These are phyloP conservation scores for Nymphicus hollandicus DNA, from an alignment of 2,113 vertebrate species.

Conservation along the genomic window DNA sequence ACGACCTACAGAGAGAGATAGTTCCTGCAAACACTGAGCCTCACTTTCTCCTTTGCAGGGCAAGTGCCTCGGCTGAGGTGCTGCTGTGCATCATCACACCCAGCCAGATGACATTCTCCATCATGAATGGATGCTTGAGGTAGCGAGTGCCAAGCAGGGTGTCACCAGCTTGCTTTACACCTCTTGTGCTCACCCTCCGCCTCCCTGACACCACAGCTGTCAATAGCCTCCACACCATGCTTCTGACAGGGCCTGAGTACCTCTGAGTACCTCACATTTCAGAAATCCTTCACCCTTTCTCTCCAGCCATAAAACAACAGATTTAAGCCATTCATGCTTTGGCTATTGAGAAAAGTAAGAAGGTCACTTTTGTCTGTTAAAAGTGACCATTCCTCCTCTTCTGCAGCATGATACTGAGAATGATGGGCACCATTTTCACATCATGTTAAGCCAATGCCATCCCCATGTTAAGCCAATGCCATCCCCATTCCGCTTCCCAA, in stretches of 20 bases:
- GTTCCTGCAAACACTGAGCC: background rate
- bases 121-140: background rate
- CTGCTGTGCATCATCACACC: background rate
- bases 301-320: background rate
- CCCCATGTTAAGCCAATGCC: too few relatives aligned
- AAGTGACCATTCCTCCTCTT: background rate
- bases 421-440: rapidly evolving
- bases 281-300: background rate
- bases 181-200: background rate
- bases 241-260: background rate
- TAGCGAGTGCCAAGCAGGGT: rapidly evolving
- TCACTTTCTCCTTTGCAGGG: background rate
- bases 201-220: background rate
- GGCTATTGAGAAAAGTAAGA: background rate
- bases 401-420: background rate
- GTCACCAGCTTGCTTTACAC: background rate
- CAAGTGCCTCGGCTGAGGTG: background rate
- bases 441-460: rapidly evolving
- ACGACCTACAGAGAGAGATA: rapidly evolving
- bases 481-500: background rate
- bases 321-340: rapidly evolving
- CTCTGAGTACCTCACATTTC: background rate
- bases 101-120: background rate
- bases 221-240: background rate
- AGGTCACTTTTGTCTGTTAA: rapidly evolving